These are phyloP conservation scores for Sphaerophoria rueppellii DNA, from an alignment of 2,888 invertebrate species.

Conservation along the genomic window DNA sequence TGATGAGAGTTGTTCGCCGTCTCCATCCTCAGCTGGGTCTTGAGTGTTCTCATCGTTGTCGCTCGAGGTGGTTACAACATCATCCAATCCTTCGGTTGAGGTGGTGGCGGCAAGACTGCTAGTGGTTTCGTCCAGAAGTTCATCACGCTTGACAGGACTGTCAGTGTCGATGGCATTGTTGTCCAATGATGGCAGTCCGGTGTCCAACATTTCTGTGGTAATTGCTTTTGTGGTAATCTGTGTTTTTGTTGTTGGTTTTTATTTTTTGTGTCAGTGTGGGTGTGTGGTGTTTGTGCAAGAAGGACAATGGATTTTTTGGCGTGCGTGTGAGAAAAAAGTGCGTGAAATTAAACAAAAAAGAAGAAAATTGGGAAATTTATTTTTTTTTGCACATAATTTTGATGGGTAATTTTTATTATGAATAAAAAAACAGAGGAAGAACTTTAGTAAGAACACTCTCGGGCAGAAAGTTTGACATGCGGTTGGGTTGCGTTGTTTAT, in stretches of 20 bases:
- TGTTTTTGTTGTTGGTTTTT: background rate
- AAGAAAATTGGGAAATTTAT: constrained; percentile 55
- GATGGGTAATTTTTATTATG: constrained; percentile 17
- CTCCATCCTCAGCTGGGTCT: constrained; percentile 33
- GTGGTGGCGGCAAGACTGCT: background rate
- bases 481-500: constrained; percentile 54
- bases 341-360: constrained; percentile 70
- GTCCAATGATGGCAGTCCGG: constrained; percentile 51
- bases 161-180: constrained; percentile 60
- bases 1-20: constrained; percentile 65
- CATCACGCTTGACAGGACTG: constrained; percentile 55
- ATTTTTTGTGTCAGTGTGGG: constrained; percentile 12
- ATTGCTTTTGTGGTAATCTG: constrained; percentile 69
- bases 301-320: constrained; percentile 24
- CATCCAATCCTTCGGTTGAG: constrained; percentile 52
- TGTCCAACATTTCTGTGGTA: constrained; percentile 69
- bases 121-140: constrained; percentile 54
- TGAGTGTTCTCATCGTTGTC: constrained; percentile 35
- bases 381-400: constrained; percentile 34
- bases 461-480: constrained; percentile 48
- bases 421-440: constrained; percentile 16
- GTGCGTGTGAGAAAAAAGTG: constrained; percentile 46
- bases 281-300: constrained; percentile 24
- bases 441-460: constrained; percentile 29
- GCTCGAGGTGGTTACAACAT: constrained; percentile 34